Conservation (phyloP, 2,888 invertebrate genomes). For the Anorthoa munda region DNA sequence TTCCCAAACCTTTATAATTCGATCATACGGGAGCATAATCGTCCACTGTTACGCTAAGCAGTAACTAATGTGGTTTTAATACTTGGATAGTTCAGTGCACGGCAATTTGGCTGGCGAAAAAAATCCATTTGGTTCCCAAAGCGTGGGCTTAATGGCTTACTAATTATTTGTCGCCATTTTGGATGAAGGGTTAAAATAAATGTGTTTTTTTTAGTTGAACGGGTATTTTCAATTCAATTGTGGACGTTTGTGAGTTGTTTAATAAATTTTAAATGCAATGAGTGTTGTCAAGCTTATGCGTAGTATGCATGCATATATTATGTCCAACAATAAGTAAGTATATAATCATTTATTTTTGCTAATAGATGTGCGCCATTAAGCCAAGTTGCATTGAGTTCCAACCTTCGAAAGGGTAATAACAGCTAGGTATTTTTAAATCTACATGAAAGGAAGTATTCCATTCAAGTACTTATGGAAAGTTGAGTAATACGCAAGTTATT, state of each 20-base stretch:
- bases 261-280: neutral
- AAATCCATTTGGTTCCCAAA: conserved; percentile 79
- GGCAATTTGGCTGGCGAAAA: conserved; percentile 85
- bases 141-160: conserved; percentile 85
- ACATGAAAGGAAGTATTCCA: no score
- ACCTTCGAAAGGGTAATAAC: neutral
- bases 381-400: neutral
- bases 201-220: conserved; percentile 23
- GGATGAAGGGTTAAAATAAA: conserved; percentile 68
- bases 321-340: no score
- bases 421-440: no score
- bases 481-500: neutral
- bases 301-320: no score
- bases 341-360: no score
- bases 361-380: neutral
- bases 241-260: neutral
- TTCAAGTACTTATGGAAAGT: neutral
- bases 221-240: conserved; percentile 42
- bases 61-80: conserved; percentile 88
- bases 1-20: conserved; percentile 61
- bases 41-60: conserved; percentile 74
- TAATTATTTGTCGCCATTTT: conserved; percentile 80
- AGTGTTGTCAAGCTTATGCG: no score
- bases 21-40: conserved; percentile 75
- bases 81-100: conserved; percentile 72